phyloP scores from a whole-genome alignment of 2,888 invertebrate species.

The Trachelus tabidus region DNA sequence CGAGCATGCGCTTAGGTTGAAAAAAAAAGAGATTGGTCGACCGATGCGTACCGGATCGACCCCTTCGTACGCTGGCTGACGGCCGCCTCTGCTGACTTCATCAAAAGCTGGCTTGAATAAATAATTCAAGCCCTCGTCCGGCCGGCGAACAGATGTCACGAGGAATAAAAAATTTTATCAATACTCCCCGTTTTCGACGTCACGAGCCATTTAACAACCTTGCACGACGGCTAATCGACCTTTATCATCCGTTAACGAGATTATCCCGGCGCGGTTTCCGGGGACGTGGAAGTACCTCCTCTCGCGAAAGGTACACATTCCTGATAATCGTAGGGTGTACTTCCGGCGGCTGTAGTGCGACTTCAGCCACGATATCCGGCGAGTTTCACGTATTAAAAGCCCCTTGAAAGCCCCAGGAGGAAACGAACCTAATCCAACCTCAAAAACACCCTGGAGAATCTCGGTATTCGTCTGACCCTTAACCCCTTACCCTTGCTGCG shows the following conservation, averaged over 20 bases:
- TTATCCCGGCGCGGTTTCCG: not conserved
- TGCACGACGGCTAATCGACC: not conserved
- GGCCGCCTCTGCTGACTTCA: slow-evolving; percentile 16
- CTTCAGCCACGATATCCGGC: not conserved
- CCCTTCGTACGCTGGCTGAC: not conserved
- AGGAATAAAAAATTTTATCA: slow-evolving; percentile 7
- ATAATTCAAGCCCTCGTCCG: slow-evolving; percentile 13
- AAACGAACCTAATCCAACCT: not conserved
- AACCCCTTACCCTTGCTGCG: not conserved
- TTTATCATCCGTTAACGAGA: not conserved
- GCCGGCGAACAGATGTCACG: slow-evolving; percentile 8
- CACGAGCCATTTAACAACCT: not conserved
- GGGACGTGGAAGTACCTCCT: not conserved
- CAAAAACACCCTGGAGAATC: not conserved
- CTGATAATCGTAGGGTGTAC: not conserved
- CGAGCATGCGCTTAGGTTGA: too few relatives aligned
- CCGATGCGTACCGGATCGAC: not conserved
- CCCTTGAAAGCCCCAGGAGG: not conserved
- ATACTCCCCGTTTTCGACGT: not conserved
- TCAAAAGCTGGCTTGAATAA: slow-evolving; percentile 22
- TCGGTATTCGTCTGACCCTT: not conserved
- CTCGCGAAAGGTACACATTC: not conserved
- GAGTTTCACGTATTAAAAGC: not conserved
- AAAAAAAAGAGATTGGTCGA: not conserved
- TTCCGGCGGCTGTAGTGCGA: not conserved